Conservation (phyloP, 2,888 invertebrate genomes). For the Caenorhabditis sp. region DNA sequence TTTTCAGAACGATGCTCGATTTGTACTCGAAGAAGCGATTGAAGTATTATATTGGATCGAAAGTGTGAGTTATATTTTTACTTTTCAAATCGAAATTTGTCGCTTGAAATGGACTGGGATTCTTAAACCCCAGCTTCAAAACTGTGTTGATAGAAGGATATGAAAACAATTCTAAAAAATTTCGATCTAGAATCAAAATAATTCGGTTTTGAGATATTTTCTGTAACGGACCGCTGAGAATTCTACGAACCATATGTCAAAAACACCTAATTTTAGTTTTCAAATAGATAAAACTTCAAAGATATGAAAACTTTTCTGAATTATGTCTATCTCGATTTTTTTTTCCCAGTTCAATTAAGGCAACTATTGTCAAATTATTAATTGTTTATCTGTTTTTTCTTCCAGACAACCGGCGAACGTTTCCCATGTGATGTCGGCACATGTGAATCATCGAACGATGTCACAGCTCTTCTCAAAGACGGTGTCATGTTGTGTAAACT, state of each 20-base stretch:
- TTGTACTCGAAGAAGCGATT: slow-evolving; percentile 73
- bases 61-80: slow-evolving; percentile 44
- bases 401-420: slow-evolving; percentile 19
- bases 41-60: slow-evolving; percentile 74
- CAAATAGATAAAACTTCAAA: no score
- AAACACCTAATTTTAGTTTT: no score
- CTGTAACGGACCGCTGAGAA: no score
- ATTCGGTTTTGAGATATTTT: no score
- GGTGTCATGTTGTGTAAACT: slow-evolving; percentile 73
- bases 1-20: slow-evolving; percentile 74
- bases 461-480: slow-evolving; percentile 73
- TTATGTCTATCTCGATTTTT: no score
- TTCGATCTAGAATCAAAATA: no score
- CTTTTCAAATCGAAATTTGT: background rate
- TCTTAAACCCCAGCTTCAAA: no score
- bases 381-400: background rate
- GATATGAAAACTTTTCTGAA: no score
- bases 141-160: no score
- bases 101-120: background rate
- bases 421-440: slow-evolving; percentile 69
- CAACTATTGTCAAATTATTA: background rate
- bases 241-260: no score
- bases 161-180: no score
- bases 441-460: slow-evolving; percentile 70
- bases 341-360: no score